phyloP scores from a whole-genome alignment of 2,797 vertebrate genomes.

The Valencia hispanica region DNA sequence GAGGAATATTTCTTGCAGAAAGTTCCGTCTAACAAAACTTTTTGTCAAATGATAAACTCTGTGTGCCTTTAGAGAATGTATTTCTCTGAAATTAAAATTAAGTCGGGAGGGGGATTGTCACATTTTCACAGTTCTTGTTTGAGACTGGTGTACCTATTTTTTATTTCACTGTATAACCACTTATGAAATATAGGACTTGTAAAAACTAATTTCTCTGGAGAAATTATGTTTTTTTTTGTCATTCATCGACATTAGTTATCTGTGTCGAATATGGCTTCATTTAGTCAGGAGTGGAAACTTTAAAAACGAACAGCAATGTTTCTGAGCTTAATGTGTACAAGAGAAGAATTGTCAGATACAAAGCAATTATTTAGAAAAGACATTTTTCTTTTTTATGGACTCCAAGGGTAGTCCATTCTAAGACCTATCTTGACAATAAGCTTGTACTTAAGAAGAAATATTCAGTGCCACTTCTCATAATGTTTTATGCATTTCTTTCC shows the following conservation, averaged over 20 bases:
- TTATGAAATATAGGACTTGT: slow-evolving; percentile 8
- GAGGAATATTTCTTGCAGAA: slow-evolving; percentile 33
- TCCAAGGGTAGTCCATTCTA: neutral
- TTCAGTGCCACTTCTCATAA: neutral
- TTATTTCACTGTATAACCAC: neutral
- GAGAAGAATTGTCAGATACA: neutral
- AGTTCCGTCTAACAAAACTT: slow-evolving; percentile 23
- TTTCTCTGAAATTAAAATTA: slow-evolving; percentile 11
- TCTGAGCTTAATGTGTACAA: neutral
- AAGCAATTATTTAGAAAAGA: neutral
- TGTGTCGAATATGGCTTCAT: slow-evolving; percentile 1
- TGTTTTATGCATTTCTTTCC: neutral
- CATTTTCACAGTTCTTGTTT: slow-evolving; percentile 10
- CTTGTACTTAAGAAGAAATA: neutral
- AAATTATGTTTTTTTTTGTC: neutral
- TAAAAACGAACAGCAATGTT: neutral
- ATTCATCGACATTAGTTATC: neutral
- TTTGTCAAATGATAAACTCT: slow-evolving; percentile 33
- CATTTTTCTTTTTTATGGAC: neutral
- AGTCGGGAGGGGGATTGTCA: neutral
- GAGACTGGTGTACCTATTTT: neutral
- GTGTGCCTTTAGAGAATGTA: slow-evolving; percentile 21
- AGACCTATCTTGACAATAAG: neutral
- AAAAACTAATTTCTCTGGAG: neutral
- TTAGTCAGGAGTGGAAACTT: neutral